Base-by-base conservation (phyloP, 1,140 invertebrate genomes). In the Drosophila lacteicornis region DNA sequence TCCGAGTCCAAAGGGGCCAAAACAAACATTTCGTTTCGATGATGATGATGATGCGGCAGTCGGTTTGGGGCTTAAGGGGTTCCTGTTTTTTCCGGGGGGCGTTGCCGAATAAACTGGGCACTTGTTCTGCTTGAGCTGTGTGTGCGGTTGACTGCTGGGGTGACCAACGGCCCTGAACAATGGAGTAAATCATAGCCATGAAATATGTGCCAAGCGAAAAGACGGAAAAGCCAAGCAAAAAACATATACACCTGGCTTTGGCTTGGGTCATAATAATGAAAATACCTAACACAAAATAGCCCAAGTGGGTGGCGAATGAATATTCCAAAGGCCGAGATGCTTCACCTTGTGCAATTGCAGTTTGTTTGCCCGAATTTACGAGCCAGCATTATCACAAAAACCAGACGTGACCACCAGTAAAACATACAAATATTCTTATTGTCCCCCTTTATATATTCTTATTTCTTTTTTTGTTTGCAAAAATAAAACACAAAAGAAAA, bases 171-270 rank as follows among this genome's bases (percentile, higher is more conserved):
- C 84, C 84, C 85, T 84, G 84, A 88, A 88, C 84, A 90, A 81
- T 75, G 84, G 45, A 90, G 69, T 90, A 88, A 88, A 88, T 88
- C 84, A 88, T 88, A 88, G 84, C 85, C 84, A 88, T 88, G 85
- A 90, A 88, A 90, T 90, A 88, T 88, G 84, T 81, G 84, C 73
- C 77, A 71, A 80, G 75, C 45, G 70, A 69, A 63, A 70, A 78
- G 74, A 70, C 56, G 43, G 58, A 75, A 55, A 58, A 60, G 22
- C 38, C 22, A 57, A 60, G 27, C 40, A 59, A 55, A 55, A 53
- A 33, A 33, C 50, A 51, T 17, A 57, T 30, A 40, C 17, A 42
- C 36, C 51, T 67, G 53, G 53, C 40, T 1, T 13, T 30, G 19
- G 38, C 60, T 57, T 71, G 62, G 42, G 22, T 88, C 73, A 87